A percentile compares a stretch with the other conserved stretches of the same genome.
phyloP scores from a whole-genome alignment of 1,140 invertebrate genomes.

The Colletes gigas region DNA sequence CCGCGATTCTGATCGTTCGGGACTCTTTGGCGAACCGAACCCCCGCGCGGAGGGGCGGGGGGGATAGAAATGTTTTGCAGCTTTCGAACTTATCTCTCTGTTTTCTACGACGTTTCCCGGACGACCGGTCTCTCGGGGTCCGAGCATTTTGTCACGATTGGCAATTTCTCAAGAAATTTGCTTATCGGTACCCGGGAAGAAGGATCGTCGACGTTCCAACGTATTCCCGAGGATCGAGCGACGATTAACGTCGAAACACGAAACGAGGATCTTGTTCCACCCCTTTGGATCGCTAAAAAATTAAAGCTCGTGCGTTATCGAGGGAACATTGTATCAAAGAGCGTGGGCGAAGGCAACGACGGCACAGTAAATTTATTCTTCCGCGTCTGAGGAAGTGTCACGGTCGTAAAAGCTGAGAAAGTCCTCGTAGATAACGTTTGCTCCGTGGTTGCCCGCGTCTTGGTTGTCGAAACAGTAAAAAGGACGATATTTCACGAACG shows the following conservation, averaged over 20 bases:
- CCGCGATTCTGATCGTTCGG: constrained; percentile 36
- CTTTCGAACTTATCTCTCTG: constrained; percentile 33
- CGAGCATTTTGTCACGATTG: constrained; percentile 20
- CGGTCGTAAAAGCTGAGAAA: too few relatives aligned
- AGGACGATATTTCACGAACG: too few relatives aligned
- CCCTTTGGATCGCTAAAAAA: too few relatives aligned
- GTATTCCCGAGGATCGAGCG: not conserved
- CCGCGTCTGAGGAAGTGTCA: too few relatives aligned
- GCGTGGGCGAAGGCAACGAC: too few relatives aligned
- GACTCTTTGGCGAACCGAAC: constrained; percentile 13
- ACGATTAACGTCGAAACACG: not conserved
- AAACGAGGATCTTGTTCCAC: not conserved
- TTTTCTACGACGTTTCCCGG: not conserved
- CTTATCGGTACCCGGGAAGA: not conserved
- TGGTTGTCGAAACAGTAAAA: too few relatives aligned
- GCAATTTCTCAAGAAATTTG: constrained; percentile 24
- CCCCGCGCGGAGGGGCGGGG: not conserved
- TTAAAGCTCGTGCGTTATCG: too few relatives aligned
- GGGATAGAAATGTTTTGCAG: constrained; percentile 36
- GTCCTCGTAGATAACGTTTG: too few relatives aligned
- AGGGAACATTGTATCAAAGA: not conserved
- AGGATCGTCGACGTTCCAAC: not conserved
- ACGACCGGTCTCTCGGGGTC: constrained; percentile 7
- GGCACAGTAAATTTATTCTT: too few relatives aligned
- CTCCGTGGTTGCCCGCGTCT: too few relatives aligned